phyloP scores from a whole-genome alignment of 2,113 vertebrate species.

The Cichladusa arquata region DNA sequence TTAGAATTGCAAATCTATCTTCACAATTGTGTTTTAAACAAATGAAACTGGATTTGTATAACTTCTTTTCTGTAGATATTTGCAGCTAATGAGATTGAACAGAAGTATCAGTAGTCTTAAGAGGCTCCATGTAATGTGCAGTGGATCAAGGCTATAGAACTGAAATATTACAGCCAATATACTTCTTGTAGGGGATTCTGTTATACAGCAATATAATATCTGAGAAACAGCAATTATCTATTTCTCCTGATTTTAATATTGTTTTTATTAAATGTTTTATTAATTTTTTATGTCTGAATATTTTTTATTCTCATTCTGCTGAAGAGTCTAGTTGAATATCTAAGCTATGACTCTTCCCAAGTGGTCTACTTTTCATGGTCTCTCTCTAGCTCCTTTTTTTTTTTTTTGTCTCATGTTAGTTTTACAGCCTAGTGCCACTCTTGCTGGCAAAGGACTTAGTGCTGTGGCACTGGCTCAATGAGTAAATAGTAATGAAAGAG shows the following conservation, averaged over 20 bases:
- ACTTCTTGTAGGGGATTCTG: neutral
- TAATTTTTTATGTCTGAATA: neutral
- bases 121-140: neutral
- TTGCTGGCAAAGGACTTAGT: neutral
- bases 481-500: neutral
- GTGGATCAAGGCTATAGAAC: neutral
- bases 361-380: neutral
- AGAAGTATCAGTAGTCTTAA: neutral
- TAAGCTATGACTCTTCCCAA: neutral
- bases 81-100: neutral
- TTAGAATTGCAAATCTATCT: slow-evolving; percentile 46
- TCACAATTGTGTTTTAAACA: neutral
- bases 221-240: neutral
- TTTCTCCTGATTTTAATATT: neutral
- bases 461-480: neutral
- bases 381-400: neutral
- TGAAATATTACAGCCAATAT: neutral
- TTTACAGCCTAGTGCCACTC: neutral
- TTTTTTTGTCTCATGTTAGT: neutral
- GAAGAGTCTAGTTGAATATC: neutral
- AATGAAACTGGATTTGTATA: neutral
- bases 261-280: neutral
- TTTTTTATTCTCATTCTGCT: neutral
- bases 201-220: neutral
- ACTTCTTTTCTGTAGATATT: neutral